Conservation (phyloP, 2,113 vertebrate genomes). For the Podarcis raffonei region DNA sequence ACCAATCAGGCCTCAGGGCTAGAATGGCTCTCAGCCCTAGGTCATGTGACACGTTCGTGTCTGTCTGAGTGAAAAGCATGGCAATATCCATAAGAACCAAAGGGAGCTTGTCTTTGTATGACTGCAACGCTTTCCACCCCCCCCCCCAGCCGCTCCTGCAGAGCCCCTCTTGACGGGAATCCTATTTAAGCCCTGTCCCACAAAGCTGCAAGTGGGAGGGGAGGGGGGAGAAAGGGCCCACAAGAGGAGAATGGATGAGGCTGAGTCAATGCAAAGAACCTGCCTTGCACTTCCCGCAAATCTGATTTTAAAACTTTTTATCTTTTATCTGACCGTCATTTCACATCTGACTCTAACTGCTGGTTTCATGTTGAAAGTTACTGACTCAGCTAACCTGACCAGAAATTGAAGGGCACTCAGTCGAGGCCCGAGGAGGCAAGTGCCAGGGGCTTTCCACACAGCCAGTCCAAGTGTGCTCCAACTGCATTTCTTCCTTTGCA, state of each 20-base stretch:
- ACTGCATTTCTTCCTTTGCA: background rate
- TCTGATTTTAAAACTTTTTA: accelerated
- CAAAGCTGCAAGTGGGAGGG: background rate
- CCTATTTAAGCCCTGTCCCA: slow-evolving; percentile 19
- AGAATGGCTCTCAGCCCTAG: slow-evolving; percentile 40
- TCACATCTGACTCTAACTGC: accelerated
- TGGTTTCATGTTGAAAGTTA: background rate
- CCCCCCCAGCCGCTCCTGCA: background rate
- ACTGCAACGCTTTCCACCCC: slow-evolving; percentile 16
- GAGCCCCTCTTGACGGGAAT: background rate
- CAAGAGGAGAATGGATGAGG: slow-evolving; percentile 20
- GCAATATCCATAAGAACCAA: slow-evolving; percentile 35
- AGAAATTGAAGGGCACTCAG: accelerated
- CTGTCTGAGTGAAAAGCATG: slow-evolving; percentile 45
- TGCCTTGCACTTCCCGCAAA: background rate
- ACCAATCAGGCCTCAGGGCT: slow-evolving; percentile 67
- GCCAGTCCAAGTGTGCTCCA: background rate
- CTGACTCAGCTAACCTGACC: accelerated
- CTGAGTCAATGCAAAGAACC: background rate
- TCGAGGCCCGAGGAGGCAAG: background rate
- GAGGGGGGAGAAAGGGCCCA: background rate
- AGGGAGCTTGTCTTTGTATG: slow-evolving; percentile 46
- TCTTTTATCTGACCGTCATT: background rate
- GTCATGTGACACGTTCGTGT: slow-evolving; percentile 46
- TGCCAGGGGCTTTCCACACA: background rate